Percentiles rank a stretch among this genome's conserved stretches.
Conservation (phyloP, 2,888 invertebrate species). For the Ophion slaviceki region DNA sequence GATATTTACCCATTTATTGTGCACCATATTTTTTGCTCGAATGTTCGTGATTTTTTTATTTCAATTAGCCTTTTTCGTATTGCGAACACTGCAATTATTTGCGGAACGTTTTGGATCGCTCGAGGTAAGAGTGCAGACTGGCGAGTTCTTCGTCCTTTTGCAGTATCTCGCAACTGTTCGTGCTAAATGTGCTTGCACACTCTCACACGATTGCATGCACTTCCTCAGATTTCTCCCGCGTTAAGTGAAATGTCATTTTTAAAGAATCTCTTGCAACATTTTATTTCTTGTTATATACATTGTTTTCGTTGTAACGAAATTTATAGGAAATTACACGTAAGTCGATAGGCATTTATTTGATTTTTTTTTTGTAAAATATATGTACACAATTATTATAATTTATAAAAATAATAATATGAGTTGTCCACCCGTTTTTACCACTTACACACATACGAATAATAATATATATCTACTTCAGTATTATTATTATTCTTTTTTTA, state of each 20-base stretch:
- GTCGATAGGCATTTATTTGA: background rate
- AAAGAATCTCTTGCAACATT: background rate
- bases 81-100: constrained; percentile 1
- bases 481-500: background rate
- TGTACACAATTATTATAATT: background rate
- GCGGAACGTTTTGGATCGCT: constrained; percentile 30
- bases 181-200: constrained; percentile 26
- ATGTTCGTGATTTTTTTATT: background rate
- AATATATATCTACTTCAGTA: background rate
- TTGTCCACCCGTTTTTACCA: too few relatives aligned
- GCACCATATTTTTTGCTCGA: constrained; percentile 20
- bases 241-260: constrained; percentile 24
- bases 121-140: constrained; percentile 47
- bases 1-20: constrained; percentile 22
- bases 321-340: background rate
- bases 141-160: constrained; percentile 27
- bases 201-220: background rate
- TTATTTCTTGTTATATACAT: background rate
- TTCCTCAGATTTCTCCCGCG: constrained; percentile 16
- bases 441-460: too few relatives aligned
- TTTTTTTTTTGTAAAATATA: background rate
- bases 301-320: background rate
- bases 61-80: background rate
- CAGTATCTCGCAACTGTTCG: constrained; percentile 14
- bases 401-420: background rate